These are phyloP conservation scores for Ceraclea dissimilis DNA, from an alignment of 2,888 invertebrate genomes.

Conservation along the genomic window DNA sequence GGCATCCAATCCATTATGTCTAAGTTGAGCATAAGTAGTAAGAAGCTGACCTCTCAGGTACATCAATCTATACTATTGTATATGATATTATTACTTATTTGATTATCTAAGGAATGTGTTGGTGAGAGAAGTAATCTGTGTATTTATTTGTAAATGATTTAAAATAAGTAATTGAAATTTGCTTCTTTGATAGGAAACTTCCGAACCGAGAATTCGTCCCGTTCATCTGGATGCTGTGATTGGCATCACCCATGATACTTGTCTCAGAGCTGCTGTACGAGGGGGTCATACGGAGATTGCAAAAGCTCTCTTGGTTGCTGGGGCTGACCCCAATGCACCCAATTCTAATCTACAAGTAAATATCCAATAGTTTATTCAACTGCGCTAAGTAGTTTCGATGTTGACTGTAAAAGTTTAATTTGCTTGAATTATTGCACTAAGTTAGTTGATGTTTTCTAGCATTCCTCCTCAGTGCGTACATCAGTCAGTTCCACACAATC, in stretches of 20 bases:
- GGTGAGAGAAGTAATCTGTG: background rate
- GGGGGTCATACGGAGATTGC: constrained; percentile 68
- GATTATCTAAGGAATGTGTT: background rate
- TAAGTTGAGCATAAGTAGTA: constrained; percentile 61
- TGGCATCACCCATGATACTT: constrained; percentile 71
- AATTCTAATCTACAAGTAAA: constrained; percentile 17
- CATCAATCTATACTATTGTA: background rate
- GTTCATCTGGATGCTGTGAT: constrained; percentile 67
- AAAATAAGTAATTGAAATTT: background rate
- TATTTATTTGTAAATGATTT: background rate
- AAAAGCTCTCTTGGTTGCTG: constrained; percentile 60
- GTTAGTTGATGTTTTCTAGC: constrained; percentile 16
- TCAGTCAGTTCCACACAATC: constrained; percentile 12
- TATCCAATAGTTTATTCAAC: background rate
- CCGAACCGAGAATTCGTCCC: constrained; percentile 54
- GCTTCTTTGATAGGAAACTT: constrained; percentile 21
- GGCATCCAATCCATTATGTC: constrained; percentile 86
- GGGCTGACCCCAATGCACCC: constrained; percentile 74
- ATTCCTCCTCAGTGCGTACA: constrained; percentile 14
- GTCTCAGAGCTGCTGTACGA: constrained; percentile 74
- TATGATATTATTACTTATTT: too few relatives aligned
- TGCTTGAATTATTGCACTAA: too few relatives aligned
- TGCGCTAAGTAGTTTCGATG: too few relatives aligned
- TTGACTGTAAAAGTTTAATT: too few relatives aligned
- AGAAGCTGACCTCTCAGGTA: constrained; percentile 39